Evolutionary conservation across 2,888 invertebrate genomes (phyloP).

Genomic region (Andrena fulva): DNA sequence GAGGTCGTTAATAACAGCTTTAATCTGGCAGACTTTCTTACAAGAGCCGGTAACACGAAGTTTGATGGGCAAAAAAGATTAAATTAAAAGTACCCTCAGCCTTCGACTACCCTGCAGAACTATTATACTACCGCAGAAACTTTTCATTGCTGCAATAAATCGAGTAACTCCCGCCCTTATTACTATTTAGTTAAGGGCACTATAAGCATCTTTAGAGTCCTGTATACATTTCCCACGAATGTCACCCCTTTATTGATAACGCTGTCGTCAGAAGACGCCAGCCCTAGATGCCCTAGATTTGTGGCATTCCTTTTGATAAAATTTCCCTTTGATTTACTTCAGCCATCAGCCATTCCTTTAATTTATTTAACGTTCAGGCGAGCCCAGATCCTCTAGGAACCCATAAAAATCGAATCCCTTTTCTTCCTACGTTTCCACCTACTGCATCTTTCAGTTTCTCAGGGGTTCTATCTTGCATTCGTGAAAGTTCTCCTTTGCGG

Average conservation of each 20-base stretch:
- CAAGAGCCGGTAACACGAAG: constrained; percentile 24
- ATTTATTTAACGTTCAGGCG: constrained; percentile 32
- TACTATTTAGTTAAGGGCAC: constrained; percentile 9
- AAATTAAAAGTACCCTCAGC: constrained; percentile 30
- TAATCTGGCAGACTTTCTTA: constrained; percentile 42
- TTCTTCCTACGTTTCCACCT: no score
- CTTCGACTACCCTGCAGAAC: constrained; percentile 23
- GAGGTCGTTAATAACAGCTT: constrained; percentile 60
- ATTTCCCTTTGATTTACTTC: constrained; percentile 1
- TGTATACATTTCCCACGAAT: constrained; percentile 31
- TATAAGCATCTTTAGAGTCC: not conserved
- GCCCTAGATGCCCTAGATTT: not conserved
- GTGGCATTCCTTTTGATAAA: constrained; percentile 21
- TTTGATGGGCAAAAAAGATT: constrained; percentile 37
- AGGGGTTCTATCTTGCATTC: no score
- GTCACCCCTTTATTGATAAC: not conserved
- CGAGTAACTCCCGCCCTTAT: not conserved
- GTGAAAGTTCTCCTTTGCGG: not conserved
- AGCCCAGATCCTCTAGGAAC: no score
- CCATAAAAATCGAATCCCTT: no score
- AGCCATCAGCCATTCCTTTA: constrained; percentile 17
- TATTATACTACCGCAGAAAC: constrained; percentile 21
- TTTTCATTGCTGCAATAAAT: constrained; percentile 39
- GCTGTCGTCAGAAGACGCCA: not conserved
- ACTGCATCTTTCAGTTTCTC: not conserved